phyloP scores from a whole-genome alignment of 2,113 vertebrate genomes.

The Orthonyx spaldingii region DNA sequence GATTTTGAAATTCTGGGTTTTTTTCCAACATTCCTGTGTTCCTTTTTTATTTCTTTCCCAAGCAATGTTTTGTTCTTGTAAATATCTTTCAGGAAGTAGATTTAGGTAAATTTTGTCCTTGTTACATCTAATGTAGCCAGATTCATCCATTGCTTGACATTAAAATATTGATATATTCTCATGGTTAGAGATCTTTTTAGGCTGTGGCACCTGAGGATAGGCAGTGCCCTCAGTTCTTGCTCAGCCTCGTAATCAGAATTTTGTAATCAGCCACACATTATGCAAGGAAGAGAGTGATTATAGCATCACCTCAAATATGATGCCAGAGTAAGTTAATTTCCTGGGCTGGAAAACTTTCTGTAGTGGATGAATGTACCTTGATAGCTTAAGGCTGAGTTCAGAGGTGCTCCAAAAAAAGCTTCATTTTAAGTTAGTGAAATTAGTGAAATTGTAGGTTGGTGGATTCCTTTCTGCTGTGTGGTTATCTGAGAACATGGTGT shows the following conservation, averaged over 20 bases:
- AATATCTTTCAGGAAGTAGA: neutral
- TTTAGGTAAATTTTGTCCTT: neutral
- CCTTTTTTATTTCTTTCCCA: neutral
- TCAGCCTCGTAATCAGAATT: neutral
- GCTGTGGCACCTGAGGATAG: neutral
- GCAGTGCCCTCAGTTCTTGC: neutral
- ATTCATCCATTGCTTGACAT: neutral
- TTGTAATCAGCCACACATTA: neutral
- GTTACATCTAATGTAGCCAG: fast-evolving
- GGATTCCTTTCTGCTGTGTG: neutral
- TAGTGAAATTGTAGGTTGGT: neutral
- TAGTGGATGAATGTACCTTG: neutral
- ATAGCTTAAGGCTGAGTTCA: neutral
- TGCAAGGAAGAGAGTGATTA: neutral
- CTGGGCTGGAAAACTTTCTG: neutral
- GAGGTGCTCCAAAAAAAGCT: neutral
- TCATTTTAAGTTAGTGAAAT: neutral
- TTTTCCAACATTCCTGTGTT: fast-evolving
- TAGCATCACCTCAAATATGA: neutral
- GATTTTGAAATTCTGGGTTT: neutral
- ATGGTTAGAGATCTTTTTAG: neutral
- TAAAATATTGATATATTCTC: neutral
- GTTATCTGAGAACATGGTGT: neutral
- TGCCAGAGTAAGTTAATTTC: neutral
- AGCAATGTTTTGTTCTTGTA: neutral